Evolutionary conservation across 2,888 invertebrate genomes (phyloP).

Genomic region (Automeris io): DNA sequence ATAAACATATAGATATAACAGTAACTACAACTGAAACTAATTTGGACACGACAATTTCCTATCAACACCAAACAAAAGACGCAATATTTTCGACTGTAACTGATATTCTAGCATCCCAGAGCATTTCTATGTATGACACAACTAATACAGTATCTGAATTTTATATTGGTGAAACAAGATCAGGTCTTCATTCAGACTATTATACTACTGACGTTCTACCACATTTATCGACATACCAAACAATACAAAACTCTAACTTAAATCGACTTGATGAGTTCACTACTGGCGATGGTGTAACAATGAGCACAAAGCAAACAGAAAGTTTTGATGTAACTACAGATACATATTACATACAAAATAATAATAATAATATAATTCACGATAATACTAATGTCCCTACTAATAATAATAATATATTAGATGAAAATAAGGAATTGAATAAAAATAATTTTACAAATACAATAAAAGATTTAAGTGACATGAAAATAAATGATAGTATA

Average conservation of each 20-base stretch:
- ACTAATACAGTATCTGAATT: not conserved
- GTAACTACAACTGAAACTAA: slow-evolving; percentile 3
- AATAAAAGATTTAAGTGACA: not conserved
- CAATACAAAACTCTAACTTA: slow-evolving; percentile 6
- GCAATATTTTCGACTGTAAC: slow-evolving; percentile 8
- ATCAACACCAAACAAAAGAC: slow-evolving; percentile 5
- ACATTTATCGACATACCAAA: not conserved
- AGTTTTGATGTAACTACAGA: not conserved
- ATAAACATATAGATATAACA: slow-evolving; percentile 4
- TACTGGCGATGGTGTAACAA: no score
- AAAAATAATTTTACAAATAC: not conserved
- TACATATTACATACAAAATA: not conserved
- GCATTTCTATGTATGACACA: slow-evolving; percentile 1
- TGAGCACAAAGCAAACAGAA: not conserved
- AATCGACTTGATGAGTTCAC: not conserved
- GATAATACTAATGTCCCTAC: not conserved
- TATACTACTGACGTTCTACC: not conserved
- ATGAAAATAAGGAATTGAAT: not conserved
- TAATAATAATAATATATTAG: not conserved
- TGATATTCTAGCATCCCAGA: slow-evolving; percentile 12
- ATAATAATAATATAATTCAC: not conserved
- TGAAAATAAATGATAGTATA: not conserved
- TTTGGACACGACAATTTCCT: slow-evolving; percentile 4
- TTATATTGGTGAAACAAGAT: slow-evolving; percentile 4
- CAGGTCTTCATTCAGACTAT: slow-evolving; percentile 1